Evolutionary conservation across 1,140 invertebrate species (phyloP).

Genomic region (Zaprionus ornatus): DNA sequence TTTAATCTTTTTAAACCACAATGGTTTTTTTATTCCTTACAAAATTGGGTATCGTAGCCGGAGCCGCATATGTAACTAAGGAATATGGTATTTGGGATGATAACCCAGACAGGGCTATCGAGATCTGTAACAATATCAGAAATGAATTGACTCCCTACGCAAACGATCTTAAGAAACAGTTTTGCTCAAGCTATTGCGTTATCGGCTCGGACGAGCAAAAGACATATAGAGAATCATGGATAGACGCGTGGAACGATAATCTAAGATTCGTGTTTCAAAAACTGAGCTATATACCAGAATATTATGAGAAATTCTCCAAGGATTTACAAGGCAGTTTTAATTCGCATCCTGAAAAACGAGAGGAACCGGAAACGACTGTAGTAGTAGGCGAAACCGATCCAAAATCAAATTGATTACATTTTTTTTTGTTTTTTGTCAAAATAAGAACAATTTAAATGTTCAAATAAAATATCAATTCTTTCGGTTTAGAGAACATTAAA

Average conservation of each 20-base stretch:
- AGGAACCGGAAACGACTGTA: not conserved
- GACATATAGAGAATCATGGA: slow-evolving; percentile 28
- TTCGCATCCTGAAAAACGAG: slow-evolving; percentile 1
- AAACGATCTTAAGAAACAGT: slow-evolving; percentile 33
- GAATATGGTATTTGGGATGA: slow-evolving; percentile 41
- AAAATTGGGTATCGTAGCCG: slow-evolving; percentile 42
- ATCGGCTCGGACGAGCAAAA: slow-evolving; percentile 10
- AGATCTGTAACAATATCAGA: slow-evolving; percentile 44
- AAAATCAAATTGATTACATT: not conserved
- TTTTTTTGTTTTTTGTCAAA: not conserved
- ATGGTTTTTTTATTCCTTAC: slow-evolving; percentile 33
- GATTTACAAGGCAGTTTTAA: slow-evolving; percentile 19
- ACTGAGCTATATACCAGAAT: slow-evolving; percentile 14
- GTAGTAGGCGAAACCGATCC: slow-evolving; percentile 8
- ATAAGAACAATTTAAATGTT: not conserved
- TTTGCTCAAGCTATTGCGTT: slow-evolving; percentile 21
- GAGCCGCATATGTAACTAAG: slow-evolving; percentile 41
- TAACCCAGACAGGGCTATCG: slow-evolving; percentile 1
- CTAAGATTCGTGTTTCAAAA: slow-evolving; percentile 16
- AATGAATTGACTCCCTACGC: slow-evolving; percentile 27
- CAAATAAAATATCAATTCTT: slow-evolving; percentile 1
- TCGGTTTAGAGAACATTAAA: not conserved
- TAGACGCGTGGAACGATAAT: slow-evolving; percentile 49
- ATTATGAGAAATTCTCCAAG: slow-evolving; percentile 26
- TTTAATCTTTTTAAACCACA: not conserved